Base-by-base conservation (phyloP, 1,140 invertebrate species). In the Cyclargus thomasi region DNA sequence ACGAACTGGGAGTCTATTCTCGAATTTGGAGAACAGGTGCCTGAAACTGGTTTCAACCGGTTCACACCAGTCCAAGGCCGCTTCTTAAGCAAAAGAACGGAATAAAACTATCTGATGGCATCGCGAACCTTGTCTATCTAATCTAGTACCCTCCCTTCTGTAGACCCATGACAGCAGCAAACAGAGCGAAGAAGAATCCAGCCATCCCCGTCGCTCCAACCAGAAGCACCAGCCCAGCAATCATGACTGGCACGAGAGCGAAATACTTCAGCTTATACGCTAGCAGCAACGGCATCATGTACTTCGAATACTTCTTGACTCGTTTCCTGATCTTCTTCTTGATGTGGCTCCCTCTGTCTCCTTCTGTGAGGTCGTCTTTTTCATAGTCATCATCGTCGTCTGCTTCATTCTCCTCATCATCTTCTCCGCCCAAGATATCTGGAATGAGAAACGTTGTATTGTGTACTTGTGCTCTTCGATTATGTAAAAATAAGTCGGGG, bases 261-360 rank as follows among this genome's bases (percentile, higher is more conserved):
- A 96, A 93, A 80, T 96, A 96, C 80, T 97, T 97, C 77, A 97
- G 81, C 82, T 96, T 96, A 82, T 96, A 96, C 0, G 95, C 95
- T 70, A 96, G 78, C 20, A 97, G 84, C 14, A 97, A 85, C 0
- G 95, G 95, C 74, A 96, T 84, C 83, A 96, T 87, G 75, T 94
- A 94, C 70, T 94, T 94, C 64, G 93, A 93, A 47, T 93, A 92
- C 84, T 94, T 93, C 73, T 94, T 94, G 70, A 91, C 92, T 55
- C 92, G 88, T 75, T 81, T 91, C 64, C 67, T 80, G 67, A 63
- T 83, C 23, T 72, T 70, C 57, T 81, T 76, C 1, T 77, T 76
- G 65, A 82, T 72, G 53, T 77, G 68, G 64, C 77, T 65, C 55
- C 55, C 73, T 39, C 75, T 68, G 62, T 74, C 69, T 21, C 57